phyloP scores from a whole-genome alignment of 2,797 vertebrate genomes.

The Buceros bicornis region DNA sequence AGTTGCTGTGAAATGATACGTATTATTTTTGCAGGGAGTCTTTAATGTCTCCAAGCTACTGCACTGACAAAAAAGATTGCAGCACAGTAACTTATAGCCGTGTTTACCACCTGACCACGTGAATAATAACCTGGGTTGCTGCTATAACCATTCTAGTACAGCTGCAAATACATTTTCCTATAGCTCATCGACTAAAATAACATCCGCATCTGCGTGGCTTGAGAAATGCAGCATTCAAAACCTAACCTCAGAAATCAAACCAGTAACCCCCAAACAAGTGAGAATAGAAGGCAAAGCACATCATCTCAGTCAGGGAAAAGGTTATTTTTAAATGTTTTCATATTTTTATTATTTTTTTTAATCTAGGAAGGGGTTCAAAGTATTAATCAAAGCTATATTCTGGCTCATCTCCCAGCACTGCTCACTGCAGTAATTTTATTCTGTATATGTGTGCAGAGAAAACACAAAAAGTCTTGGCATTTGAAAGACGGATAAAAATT shows the following conservation, averaged over 20 bases:
- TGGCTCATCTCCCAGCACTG: constrained; percentile 25
- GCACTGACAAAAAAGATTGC: neutral
- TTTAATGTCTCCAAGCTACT: neutral
- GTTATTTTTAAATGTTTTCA: constrained; percentile 75
- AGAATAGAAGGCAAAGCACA: constrained; percentile 49
- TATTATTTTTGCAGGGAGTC: neutral
- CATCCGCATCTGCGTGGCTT: neutral
- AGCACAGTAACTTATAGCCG: neutral
- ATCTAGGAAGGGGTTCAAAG: constrained; percentile 51
- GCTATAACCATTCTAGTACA: neutral
- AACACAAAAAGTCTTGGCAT: constrained; percentile 71
- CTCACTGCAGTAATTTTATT: constrained; percentile 49
- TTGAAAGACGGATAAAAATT: constrained; percentile 71
- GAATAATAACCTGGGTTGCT: neutral
- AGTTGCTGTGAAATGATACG: neutral
- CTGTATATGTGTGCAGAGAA: constrained; percentile 5
- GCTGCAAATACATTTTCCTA: constrained; percentile 15
- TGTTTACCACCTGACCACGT: neutral
- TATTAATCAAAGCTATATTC: constrained; percentile 68
- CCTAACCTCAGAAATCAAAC: constrained; percentile 10
- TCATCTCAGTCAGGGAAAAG: constrained; percentile 25
- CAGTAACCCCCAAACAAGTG: neutral
- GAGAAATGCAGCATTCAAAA: neutral
- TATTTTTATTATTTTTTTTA: constrained; percentile 36
- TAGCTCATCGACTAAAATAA: constrained; percentile 9